phyloP scores from a whole-genome alignment of 2,113 vertebrate species.

The Lethenteron reissneri region DNA sequence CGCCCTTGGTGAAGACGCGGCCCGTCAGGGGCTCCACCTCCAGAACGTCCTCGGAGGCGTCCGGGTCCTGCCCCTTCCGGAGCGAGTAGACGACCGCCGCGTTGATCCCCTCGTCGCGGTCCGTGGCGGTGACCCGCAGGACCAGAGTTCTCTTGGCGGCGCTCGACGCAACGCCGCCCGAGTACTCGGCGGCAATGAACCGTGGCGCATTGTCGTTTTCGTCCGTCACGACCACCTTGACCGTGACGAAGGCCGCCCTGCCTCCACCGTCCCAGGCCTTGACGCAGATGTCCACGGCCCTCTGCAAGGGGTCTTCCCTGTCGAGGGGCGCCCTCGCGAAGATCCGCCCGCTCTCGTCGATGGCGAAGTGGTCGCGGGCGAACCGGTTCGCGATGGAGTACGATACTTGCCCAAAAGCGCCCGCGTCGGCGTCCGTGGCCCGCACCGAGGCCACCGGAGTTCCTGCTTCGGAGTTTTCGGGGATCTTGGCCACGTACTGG shows the following conservation, averaged over 20 bases:
- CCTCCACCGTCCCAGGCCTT: no score
- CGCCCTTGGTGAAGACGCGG: slow-evolving; percentile 64
- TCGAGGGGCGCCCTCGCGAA: no score
- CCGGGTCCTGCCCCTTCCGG: slow-evolving; percentile 38
- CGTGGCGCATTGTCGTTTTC: slow-evolving; percentile 72
- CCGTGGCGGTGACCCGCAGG: slow-evolving; percentile 55
- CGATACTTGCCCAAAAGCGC: no score
- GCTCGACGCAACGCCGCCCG: slow-evolving; percentile 42
- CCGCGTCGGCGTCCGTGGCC: slow-evolving; percentile 28
- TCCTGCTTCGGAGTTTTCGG: no score
- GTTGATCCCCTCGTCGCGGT: slow-evolving; percentile 80
- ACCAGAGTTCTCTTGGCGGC: slow-evolving; percentile 49
- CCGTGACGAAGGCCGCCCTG: no score
- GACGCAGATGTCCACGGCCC: no score
- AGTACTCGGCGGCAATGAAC: slow-evolving; percentile 53
- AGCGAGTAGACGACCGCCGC: slow-evolving; percentile 61
- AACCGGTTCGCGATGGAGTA: no score
- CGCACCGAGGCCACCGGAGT: slow-evolving; percentile 18
- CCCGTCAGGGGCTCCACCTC: slow-evolving; percentile 57
- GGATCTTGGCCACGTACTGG: no score
- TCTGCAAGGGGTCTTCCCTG: no score
- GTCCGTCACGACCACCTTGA: no score
- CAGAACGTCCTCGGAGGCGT: slow-evolving; percentile 70
- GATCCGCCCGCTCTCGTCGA: no score
- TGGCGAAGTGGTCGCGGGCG: no score